Base-by-base conservation (phyloP, 2,888 invertebrate species). In the Cyclophora albipunctata region DNA sequence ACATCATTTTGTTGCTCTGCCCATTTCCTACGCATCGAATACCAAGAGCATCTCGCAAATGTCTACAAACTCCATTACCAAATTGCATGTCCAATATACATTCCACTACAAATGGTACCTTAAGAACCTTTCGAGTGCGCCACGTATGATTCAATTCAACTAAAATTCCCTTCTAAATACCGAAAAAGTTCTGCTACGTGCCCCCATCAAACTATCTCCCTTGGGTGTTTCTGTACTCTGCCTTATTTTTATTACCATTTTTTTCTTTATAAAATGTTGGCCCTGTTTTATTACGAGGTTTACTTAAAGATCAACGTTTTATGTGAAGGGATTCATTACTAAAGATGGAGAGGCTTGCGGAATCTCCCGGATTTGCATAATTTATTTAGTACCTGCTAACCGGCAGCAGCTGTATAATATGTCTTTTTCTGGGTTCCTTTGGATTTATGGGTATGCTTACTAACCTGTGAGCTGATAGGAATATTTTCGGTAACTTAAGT, bases 161-260 rank as follows among this genome's bases (percentile, higher is more conserved):
- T 67, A 63, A 73, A 78, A 75, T 75, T 73, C 70, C 72, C 70
- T 74, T 70, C 75, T 84, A 86, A 86, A 84, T 82, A 84, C 81
- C 74, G 73, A 69, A 67, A 80, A 84, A 83, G 69, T 81, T 84
- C 75, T 65, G 53, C 70, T 76, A 85, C 86, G 86, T 86, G 85
- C 83, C 74, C 80, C 80, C 83, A 80, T 80, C 78, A 76, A 63
- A 62, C 66, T 60, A 55, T 64, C 71, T 73, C 72, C 73, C 56
- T 47, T 66, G 73, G 78, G 62, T 62, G 56, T 53, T 52, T 54
- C 49, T 61, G 62, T 65, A 62, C 66, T 58, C 61, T 60, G 58
- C 66, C 68, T 64, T 64, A 65, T 66, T 69, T 75, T 74, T 69
- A 67, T 70, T 70, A 60, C 63, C 64, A 67, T 72, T 76, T 75